phyloP scores from a whole-genome alignment of 2,888 invertebrate genomes.

The Apamea monoglypha region DNA sequence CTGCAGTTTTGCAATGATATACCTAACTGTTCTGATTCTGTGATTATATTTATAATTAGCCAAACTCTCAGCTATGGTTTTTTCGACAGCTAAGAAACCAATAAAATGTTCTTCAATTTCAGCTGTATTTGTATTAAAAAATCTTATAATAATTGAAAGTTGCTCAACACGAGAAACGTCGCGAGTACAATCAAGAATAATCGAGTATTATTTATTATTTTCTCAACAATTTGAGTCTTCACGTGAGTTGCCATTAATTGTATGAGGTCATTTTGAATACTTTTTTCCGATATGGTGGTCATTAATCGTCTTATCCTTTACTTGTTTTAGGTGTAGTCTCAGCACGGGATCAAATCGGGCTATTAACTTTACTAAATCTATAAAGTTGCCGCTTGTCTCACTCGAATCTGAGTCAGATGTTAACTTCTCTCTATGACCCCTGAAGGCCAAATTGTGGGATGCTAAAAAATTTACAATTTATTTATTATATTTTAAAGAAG shows the following conservation, averaged over 20 bases:
- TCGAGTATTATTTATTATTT: background rate
- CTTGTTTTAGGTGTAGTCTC: background rate
- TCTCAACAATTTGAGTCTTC: background rate
- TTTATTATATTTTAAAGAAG: no score
- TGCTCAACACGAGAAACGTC: background rate
- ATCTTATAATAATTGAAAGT: slow-evolving; percentile 3
- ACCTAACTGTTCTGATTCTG: slow-evolving; percentile 2
- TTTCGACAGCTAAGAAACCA: background rate
- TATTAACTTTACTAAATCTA: background rate
- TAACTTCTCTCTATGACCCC: no score
- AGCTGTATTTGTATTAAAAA: background rate
- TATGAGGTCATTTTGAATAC: no score
- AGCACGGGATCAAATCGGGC: background rate
- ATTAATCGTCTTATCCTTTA: background rate
- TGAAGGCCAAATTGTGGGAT: no score
- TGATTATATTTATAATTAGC: background rate
- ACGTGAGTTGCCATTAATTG: background rate
- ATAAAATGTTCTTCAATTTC: background rate
- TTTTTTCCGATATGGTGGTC: background rate
- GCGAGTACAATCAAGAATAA: background rate
- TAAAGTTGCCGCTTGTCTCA: background rate
- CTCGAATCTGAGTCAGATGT: no score
- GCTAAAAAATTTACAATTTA: no score
- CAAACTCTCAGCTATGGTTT: background rate
- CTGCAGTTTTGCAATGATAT: background rate